Base-by-base conservation (phyloP, 2,888 invertebrate genomes). In the Brenthis ino region DNA sequence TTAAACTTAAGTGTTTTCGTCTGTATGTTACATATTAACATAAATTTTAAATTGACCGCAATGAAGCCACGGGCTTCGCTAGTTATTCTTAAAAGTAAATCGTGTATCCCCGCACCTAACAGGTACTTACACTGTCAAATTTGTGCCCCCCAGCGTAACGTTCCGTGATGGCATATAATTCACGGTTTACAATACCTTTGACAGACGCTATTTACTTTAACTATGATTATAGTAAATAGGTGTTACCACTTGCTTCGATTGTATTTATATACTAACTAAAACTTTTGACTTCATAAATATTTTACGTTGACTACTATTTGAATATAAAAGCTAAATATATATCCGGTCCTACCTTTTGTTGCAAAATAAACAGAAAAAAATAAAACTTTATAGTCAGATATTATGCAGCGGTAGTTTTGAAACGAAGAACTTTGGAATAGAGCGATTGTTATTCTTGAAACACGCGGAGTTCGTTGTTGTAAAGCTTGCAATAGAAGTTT, bases 381-480 rank as follows among this genome's bases (percentile, higher is more conserved):
- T n/a, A n/a, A 37, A 24, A 8, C 14, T 58, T 24, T 48, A 37
- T 47, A 48, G 58, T 48, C 48, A 24, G 48, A 58, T 58, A 47
- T 53, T 37, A 61, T 61, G 37, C 51, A 61, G 50, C 48, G 48
- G 51, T 37, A 51, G 61, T 61, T 61, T 61, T 61, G 50, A 61
- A 61, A 48, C 28, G 28, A 51, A 47, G 33, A 61, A 61, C 61
- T 61, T 61, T 33, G 16, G 48, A 12, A 51, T 20, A 13, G 57
- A 47, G 24, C 58, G 48, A 58, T 58, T 58, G 58, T 58, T 58
- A 61, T 51, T 60, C 51, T 16, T 51, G 28, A 61, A 61, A 61
- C 51, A 50, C 51, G 12, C 33, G 11, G 61, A 28, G 16, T 37
- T 61, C 28, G 51, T 53, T 16, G 51, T 61, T 51, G 60, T 60